Evolutionary conservation across 2,797 vertebrate species (phyloP), one percentile per base, ranked within the genome.

Genomic region (Parauchenoglanis punctatus): DNA sequence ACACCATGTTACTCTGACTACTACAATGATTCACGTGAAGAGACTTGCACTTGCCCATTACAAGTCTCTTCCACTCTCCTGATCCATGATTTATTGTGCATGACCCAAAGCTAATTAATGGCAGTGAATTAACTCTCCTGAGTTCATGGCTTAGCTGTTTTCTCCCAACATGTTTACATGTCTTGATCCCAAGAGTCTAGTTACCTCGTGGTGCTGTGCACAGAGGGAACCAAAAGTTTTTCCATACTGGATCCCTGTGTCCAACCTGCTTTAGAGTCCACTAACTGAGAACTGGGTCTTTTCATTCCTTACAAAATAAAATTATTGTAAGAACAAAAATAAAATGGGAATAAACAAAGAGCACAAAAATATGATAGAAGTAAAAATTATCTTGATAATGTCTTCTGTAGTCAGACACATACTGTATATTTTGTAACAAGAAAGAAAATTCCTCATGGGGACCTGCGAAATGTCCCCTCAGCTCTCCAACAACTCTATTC

Each of bases 91-190:
- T 54, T 11, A 35, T 87, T 78, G n/a, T 87, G 81, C 54, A 68
- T 85, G 28, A 18, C n/a, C 23, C 58, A 31, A 54, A 59, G 49
- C 58, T 82, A 86, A 86, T 67, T 83, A 68, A 54, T 73, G 20
- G 13, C 18, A 35, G 20, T 28, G 40, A 72, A 75, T 40, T 2
- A 68, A 7, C 13, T 91, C 88, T 81, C 87, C 25, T 40, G 87
- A 86, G 88, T 35, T 31, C 5, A 4, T 5, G 52, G 28, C 49
- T 46, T 80, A n/a, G 35, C 70, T 70, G 7, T 89, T 87, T 86
- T 87, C 81, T 84, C 85, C 11, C 46, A 61, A n/a, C 84, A 6
- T 90, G 90, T 88, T 91, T 89, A 90, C 86, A 83, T 80, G 84
- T 8, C 23, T 75, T 40, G 59, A 4, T 86, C 89, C 86, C 90